Base-by-base conservation (phyloP, 1,140 invertebrate species). In the Saxidomus purpurata region DNA sequence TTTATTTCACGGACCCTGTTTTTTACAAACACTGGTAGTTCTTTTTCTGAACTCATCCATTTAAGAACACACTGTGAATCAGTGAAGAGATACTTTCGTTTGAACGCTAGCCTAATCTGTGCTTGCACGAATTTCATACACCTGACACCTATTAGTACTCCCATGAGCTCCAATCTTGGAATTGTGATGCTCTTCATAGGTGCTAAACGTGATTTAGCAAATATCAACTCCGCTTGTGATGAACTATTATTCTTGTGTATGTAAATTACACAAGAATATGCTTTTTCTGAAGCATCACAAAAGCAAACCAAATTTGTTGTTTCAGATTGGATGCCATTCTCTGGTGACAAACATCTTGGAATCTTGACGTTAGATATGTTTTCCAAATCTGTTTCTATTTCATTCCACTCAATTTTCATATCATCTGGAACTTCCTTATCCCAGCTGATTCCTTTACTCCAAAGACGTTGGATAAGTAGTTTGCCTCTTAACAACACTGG, bases 371-470 rank as follows among this genome's bases (percentile, higher is more conserved):
- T 34, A 19, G 22, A 52, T 17, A 80, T 25, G 1, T 52, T 52
- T 34, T n/a, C 25, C 25, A 47, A 3, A 52, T 80, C 28, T 52
- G 1, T 43, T 1, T 52, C 19, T 15, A 52, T n/a, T 25, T 52
- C 28, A n/a, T 3, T 22, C 76, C 40, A 40, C 38, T 63, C n/a
- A 40, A 31, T 83, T 36, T 76, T 2, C 19, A 28, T 28, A 11
- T 63, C 71, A n/a, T 36, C 6, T 76, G 31, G 22, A 17, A n/a
- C 6, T 59, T 55, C 38, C 22, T 13, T 13, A 81, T 90, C 83
- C 77, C 82, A 86, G 15, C 67, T 59, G 17, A 34, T 59, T n/a
- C 22, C 31, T 34, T 85, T 90, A 63, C 34, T 71, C 82, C 89
- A 90, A 1, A 84, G 17, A 4, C 28, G 0, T 67, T 89, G 88